Conservation (phyloP, 1,140 invertebrate genomes). For the Tyrophagus putrescentiae region DNA sequence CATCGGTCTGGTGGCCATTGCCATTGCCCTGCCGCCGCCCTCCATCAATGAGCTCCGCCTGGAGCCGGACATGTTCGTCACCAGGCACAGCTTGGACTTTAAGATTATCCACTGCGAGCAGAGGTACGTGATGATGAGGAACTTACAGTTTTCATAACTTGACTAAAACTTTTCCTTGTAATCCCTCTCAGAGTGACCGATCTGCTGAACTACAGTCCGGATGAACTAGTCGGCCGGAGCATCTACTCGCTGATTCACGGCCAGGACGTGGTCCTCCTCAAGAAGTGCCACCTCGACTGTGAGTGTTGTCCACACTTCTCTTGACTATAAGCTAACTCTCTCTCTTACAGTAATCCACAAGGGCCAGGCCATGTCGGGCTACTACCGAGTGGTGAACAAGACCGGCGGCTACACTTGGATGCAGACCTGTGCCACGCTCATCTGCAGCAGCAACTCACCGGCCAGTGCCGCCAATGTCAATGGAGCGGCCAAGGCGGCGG, state of each 20-base stretch:
- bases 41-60: slow-evolving; percentile 89
- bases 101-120: slow-evolving; percentile 91
- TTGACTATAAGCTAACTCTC: background rate
- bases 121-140: slow-evolving; percentile 46
- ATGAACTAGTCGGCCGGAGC: slow-evolving; percentile 82
- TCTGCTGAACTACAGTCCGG: slow-evolving; percentile 74
- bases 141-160: background rate
- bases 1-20: slow-evolving; percentile 79
- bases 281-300: slow-evolving; percentile 83
- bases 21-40: slow-evolving; percentile 84
- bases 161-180: background rate
- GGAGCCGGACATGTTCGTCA: slow-evolving; percentile 92
- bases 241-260: slow-evolving; percentile 85
- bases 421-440: slow-evolving; percentile 88
- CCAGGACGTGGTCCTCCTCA: slow-evolving; percentile 78
- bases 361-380: slow-evolving; percentile 87
- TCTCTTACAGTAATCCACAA: slow-evolving; percentile 67
- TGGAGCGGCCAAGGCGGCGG: background rate
- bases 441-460: slow-evolving; percentile 82
- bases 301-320: slow-evolving; percentile 36
- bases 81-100: slow-evolving; percentile 85
- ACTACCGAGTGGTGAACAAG: slow-evolving; percentile 89
- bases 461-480: slow-evolving; percentile 30
- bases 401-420: slow-evolving; percentile 87
- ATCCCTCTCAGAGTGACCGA: slow-evolving; percentile 59